phyloP scores from a whole-genome alignment of 2,797 vertebrate genomes.

The Pangasius djambal region DNA sequence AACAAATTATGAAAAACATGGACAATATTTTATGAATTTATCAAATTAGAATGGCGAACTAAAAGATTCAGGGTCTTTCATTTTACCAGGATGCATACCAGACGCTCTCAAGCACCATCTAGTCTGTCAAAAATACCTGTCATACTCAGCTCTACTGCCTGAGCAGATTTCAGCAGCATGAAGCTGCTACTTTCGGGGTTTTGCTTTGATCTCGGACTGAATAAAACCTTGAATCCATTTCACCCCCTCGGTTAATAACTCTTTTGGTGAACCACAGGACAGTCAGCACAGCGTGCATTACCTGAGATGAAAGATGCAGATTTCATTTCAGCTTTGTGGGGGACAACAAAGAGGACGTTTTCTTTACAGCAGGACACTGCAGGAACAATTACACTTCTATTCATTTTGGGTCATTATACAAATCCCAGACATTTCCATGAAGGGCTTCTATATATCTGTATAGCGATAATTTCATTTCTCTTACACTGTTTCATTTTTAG shows the following conservation, averaged over 20 bases:
- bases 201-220: conserved; percentile 21
- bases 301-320: conserved; percentile 28
- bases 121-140: not conserved
- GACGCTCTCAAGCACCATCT: not conserved
- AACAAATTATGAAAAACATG: not conserved
- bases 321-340: conserved; percentile 33
- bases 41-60: not conserved
- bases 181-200: conserved; percentile 20
- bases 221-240: conserved; percentile 35
- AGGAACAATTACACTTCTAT: not conserved
- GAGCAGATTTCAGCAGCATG: conserved; percentile 18
- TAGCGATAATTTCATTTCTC: not conserved
- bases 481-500: not conserved
- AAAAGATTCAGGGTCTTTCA: not conserved
- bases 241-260: conserved; percentile 24
- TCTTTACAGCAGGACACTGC: not conserved
- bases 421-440: not conserved
- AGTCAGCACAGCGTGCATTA: conserved; percentile 12
- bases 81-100: conserved; percentile 12
- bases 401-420: not conserved
- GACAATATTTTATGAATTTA: not conserved
- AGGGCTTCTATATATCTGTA: not conserved
- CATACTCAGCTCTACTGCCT: not conserved
- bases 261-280: conserved; percentile 24
- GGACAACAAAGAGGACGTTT: conserved; percentile 14